Percentiles rank a stretch among this genome's conserved stretches.
phyloP scores from a whole-genome alignment of 2,888 invertebrate genomes.

The Tetranychus piercei region DNA sequence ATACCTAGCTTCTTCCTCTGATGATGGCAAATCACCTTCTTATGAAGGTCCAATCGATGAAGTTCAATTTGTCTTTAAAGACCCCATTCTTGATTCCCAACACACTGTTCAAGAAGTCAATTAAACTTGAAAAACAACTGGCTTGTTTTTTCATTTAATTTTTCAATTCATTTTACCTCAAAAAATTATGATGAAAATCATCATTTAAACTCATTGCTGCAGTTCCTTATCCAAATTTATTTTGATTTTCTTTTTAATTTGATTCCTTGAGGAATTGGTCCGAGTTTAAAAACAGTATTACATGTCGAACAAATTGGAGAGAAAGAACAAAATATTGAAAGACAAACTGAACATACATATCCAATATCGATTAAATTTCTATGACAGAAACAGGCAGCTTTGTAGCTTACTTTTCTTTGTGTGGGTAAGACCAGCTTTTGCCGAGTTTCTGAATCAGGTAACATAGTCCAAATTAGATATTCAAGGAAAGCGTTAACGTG shows the following conservation, averaged over 20 bases:
- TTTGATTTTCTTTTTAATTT: constrained; percentile 22
- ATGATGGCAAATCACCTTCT: neutral
- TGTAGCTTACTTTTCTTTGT: constrained; percentile 74
- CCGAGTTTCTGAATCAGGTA: constrained; percentile 49
- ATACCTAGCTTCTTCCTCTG: neutral
- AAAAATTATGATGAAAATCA: too few species aligned
- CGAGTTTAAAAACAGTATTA: constrained; percentile 37
- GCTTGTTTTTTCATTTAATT: neutral
- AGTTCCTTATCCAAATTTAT: too few species aligned
- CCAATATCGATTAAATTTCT: constrained; percentile 83
- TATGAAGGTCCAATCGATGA: neutral
- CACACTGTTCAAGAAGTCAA: neutral
- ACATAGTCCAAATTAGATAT: constrained; percentile 74
- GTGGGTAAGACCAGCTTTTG: constrained; percentile 69
- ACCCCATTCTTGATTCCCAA: neutral
- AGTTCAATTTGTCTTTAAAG: neutral
- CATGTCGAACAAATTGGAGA: constrained; percentile 94
- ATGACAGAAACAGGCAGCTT: constrained; percentile 96
- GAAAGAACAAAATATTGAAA: constrained; percentile 86
- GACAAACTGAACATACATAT: constrained; percentile 89
- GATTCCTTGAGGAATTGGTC: constrained; percentile 20
- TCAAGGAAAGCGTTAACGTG: constrained; percentile 67
- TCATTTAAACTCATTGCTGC: too few species aligned
- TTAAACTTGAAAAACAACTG: neutral
- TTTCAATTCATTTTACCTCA: neutral